Conservation (phyloP, 2,797 vertebrate species). For the Gallirallus australis region DNA sequence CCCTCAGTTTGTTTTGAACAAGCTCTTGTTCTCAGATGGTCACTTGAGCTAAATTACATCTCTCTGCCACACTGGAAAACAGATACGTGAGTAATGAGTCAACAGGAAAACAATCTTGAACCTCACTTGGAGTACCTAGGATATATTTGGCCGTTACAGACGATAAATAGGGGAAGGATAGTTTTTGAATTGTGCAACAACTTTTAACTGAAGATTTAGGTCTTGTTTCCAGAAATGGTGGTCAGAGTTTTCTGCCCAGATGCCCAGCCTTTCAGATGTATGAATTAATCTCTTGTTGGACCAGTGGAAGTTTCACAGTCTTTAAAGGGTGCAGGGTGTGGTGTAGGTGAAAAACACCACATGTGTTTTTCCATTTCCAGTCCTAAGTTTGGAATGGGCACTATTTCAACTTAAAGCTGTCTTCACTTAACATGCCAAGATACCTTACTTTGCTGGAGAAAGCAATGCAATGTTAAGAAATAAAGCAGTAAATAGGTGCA, state of each 20-base stretch:
- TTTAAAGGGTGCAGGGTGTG: neutral
- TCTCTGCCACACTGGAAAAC: neutral
- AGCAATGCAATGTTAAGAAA: neutral
- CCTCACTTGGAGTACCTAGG: neutral
- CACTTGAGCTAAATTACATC: constrained; percentile 2
- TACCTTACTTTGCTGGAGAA: neutral
- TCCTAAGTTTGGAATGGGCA: neutral
- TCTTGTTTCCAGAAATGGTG: neutral
- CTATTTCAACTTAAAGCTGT: neutral
- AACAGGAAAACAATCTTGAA: neutral
- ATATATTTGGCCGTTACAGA: neutral
- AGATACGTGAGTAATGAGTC: constrained; percentile 9
- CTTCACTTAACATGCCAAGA: neutral
- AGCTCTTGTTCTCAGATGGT: constrained; percentile 12
- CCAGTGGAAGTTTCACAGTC: neutral
- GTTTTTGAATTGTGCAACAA: neutral
- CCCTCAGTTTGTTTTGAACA: neutral
- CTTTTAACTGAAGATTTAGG: neutral
- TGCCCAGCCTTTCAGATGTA: neutral
- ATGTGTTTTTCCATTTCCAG: neutral
- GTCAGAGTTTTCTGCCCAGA: neutral
- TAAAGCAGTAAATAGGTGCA: neutral
- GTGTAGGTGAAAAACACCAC: neutral
- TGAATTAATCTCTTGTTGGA: neutral
- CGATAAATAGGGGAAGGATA: neutral